Conservation (phyloP, 1,140 invertebrate species). For the Limonius californicus region DNA sequence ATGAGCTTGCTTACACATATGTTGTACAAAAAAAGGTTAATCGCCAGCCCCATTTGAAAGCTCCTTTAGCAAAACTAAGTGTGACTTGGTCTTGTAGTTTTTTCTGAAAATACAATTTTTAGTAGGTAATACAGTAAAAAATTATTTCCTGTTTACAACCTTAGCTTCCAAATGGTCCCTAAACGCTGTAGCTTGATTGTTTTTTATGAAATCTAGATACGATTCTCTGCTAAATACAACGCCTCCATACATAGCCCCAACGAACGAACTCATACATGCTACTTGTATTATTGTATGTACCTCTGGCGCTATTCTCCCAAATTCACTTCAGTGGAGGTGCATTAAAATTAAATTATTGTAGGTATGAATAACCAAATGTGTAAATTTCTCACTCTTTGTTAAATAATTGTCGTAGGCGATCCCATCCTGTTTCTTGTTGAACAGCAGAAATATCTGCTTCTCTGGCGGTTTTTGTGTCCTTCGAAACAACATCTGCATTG, state of each 20-base stretch:
- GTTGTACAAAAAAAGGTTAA: constrained; percentile 58
- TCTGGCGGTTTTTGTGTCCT: constrained; percentile 14
- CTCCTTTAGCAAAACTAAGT: constrained; percentile 63
- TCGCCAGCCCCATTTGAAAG: constrained; percentile 61
- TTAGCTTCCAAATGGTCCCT: constrained; percentile 63
- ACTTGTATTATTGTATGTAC: constrained; percentile 56
- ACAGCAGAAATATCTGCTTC: not conserved
- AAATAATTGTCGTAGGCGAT: constrained; percentile 37
- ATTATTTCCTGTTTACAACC: constrained; percentile 47
- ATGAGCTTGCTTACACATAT: constrained; percentile 61
- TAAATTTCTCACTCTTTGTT: constrained; percentile 30
- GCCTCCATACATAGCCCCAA: constrained; percentile 62
- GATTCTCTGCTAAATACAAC: constrained; percentile 54
- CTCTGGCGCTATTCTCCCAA: constrained; percentile 56
- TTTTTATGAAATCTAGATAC: constrained; percentile 65
- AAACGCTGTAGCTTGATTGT: constrained; percentile 68
- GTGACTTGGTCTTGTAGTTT: constrained; percentile 63
- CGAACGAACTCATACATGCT: constrained; percentile 51
- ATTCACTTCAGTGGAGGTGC: constrained; percentile 53
- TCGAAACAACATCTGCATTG: not conserved
- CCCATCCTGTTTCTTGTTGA: constrained; percentile 27
- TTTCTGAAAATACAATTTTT: constrained; percentile 57
- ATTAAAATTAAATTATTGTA: not conserved
- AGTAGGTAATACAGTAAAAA: no score
- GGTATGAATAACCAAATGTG: not conserved